Evolutionary conservation across 2,888 invertebrate genomes (phyloP).

Genomic region (Mythimna pallens): DNA sequence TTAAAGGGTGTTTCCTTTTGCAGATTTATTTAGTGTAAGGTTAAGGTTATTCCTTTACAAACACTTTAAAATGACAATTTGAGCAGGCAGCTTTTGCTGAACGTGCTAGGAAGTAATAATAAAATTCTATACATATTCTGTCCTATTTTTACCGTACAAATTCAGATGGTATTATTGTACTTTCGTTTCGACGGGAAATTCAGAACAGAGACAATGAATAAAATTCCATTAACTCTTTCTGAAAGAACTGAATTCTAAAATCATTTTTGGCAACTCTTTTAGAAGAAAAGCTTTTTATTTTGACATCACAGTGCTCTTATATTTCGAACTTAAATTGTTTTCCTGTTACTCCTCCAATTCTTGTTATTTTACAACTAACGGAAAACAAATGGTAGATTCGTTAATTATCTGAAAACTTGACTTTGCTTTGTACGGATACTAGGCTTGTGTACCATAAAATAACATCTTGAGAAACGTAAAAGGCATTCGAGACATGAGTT

Average conservation of each 20-base stretch:
- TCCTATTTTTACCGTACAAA: not conserved
- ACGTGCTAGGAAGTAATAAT: conserved; percentile 15
- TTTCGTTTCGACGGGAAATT: not conserved
- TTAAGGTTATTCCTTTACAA: conserved; percentile 43
- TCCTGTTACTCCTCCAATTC: not conserved
- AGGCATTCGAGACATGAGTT: not conserved
- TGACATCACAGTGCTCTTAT: not conserved
- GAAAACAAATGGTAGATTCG: not conserved
- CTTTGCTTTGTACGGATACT: not conserved
- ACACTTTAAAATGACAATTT: conserved; percentile 50
- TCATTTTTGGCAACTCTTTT: not conserved
- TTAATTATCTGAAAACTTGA: not conserved
- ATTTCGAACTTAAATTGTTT: not conserved
- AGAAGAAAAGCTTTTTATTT: not conserved
- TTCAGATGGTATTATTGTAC: not conserved
- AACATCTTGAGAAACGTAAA: not conserved
- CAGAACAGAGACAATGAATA: not conserved
- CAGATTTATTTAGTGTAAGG: conserved; percentile 13
- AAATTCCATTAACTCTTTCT: conserved; percentile 1
- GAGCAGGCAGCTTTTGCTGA: conserved; percentile 24
- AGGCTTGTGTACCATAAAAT: not conserved
- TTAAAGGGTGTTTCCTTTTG: conserved; percentile 2
- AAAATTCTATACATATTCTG: not conserved
- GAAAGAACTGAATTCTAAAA: not conserved
- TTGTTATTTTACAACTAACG: not conserved